These are phyloP conservation scores for Morpho deidamia DNA, from an alignment of 2,888 invertebrate genomes.

Conservation along the genomic window DNA sequence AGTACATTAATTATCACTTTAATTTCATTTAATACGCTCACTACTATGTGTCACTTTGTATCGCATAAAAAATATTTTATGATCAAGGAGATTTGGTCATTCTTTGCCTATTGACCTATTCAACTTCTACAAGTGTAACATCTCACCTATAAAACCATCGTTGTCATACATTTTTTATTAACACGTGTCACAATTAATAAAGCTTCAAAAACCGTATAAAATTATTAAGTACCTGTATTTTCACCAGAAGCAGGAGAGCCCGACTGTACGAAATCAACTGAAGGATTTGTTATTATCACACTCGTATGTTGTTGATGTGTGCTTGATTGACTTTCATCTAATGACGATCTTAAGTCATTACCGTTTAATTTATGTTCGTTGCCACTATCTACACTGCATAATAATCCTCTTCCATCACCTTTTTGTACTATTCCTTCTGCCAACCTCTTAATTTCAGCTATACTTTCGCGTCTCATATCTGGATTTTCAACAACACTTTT, in stretches of 20 bases:
- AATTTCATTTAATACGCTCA: too few relatives aligned
- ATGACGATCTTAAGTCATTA: constrained; percentile 49
- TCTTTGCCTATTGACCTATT: too few relatives aligned
- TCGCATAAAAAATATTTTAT: too few relatives aligned
- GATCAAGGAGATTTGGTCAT: too few relatives aligned
- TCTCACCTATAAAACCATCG: too few relatives aligned
- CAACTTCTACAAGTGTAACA: too few relatives aligned
- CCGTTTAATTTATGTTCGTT: constrained; percentile 55
- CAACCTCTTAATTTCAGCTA: constrained; percentile 68
- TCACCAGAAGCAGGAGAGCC: constrained; percentile 67
- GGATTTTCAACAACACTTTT: constrained; percentile 68
- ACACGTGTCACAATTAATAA: background rate
- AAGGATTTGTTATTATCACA: constrained; percentile 85
- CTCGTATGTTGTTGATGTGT: constrained; percentile 74
- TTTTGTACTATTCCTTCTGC: constrained; percentile 73
- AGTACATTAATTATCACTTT: too few relatives aligned
- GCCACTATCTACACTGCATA: constrained; percentile 68
- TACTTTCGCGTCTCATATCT: constrained; percentile 66
- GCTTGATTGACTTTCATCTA: constrained; percentile 48
- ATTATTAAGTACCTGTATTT: constrained; percentile 49
- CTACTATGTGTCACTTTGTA: too few relatives aligned
- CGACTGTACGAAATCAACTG: constrained; percentile 79
- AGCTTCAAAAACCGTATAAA: background rate
- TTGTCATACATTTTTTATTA: too few relatives aligned
- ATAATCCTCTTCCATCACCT: constrained; percentile 61